Evolutionary conservation across 2,113 vertebrate genomes (phyloP).

Genomic region (Symphodus melops): DNA sequence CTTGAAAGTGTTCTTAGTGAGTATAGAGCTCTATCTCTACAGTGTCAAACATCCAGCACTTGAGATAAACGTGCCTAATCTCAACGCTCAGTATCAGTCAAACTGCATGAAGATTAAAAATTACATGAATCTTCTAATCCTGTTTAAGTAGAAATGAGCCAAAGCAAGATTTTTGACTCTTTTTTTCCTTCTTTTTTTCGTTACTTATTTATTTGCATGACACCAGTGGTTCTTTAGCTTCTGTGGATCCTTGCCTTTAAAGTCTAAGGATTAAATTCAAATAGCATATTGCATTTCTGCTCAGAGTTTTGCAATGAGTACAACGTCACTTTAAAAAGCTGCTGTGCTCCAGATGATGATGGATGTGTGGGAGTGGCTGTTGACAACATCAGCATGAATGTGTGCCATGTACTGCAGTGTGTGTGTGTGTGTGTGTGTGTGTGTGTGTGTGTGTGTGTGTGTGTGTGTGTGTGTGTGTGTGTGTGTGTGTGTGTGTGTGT

Average conservation of each 20-base stretch:
- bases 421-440: slow-evolving; percentile 12
- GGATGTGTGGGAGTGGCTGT: slow-evolving; percentile 53
- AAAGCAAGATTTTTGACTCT: background rate
- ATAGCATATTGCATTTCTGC: slow-evolving; percentile 42
- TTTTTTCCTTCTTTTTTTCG: background rate
- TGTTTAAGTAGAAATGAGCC: no score
- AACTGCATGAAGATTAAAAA: no score
- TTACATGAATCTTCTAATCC: no score
- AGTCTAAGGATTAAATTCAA: slow-evolving; percentile 30
- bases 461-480: slow-evolving; percentile 30
- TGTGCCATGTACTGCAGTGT: slow-evolving; percentile 61
- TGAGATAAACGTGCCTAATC: no score
- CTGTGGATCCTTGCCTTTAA: background rate
- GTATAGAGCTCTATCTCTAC: no score
- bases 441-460: slow-evolving; percentile 32
- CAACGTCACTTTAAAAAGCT: slow-evolving; percentile 12
- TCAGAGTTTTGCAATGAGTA: slow-evolving; percentile 44
- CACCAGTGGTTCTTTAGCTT: background rate
- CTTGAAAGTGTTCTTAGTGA: no score
- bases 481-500: slow-evolving; percentile 2
- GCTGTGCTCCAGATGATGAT: slow-evolving; percentile 40
- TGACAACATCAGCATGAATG: slow-evolving; percentile 37
- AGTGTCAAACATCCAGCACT: no score
- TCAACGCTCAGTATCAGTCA: no score
- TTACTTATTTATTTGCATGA: background rate